A percentile compares a stretch with the other conserved stretches of the same genome.
Evolutionary conservation across 1,140 invertebrate genomes (phyloP).

Genomic region (Anoplophora glabripennis): DNA sequence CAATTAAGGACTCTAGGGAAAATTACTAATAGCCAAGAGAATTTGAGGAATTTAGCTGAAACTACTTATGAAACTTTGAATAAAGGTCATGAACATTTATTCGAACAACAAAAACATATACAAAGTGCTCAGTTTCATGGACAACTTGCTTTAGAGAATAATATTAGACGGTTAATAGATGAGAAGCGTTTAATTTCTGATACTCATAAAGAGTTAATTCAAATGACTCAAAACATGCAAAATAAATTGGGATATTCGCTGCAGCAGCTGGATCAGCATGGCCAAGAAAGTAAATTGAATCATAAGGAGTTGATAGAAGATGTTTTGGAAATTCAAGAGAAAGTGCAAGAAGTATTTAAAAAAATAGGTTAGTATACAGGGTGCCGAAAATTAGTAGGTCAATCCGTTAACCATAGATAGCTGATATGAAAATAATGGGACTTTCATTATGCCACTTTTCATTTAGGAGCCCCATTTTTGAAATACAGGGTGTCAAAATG

Average conservation of each 20-base stretch:
- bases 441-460: no score
- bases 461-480: no score
- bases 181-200: constrained; percentile 62
- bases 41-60: constrained; percentile 53
- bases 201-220: constrained; percentile 56
- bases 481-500: no score
- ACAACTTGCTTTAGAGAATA: constrained; percentile 54
- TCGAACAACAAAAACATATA: constrained; percentile 56
- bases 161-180: constrained; percentile 56
- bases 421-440: no score
- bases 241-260: constrained; percentile 57
- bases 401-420: no score
- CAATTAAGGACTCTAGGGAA: constrained; percentile 43
- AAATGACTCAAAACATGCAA: constrained; percentile 58
- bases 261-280: constrained; percentile 52
- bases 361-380: constrained; percentile 53
- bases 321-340: constrained; percentile 56
- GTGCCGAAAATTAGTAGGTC: no score
- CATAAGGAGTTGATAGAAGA: constrained; percentile 59
- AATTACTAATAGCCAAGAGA: constrained; percentile 56
- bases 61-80: constrained; percentile 54
- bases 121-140: constrained; percentile 53
- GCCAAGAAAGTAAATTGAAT: constrained; percentile 50
- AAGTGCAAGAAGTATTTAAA: constrained; percentile 55
- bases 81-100: constrained; percentile 54